Evolutionary conservation across 2,797 vertebrate species (phyloP).

Genomic region (Garrulus glandarius): DNA sequence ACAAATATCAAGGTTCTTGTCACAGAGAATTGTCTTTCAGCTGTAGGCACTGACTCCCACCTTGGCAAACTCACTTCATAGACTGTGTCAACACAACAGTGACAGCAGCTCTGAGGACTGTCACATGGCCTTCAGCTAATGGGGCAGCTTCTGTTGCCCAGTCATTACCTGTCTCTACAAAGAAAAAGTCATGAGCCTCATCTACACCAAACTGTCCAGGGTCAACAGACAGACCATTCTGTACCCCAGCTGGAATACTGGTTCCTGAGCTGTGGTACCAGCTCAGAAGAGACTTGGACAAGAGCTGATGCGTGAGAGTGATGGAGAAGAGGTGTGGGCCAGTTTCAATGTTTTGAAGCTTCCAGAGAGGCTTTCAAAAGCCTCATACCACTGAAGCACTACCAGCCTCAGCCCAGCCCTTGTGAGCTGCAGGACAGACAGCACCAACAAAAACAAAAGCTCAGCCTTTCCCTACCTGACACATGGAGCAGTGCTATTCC

Average conservation of each 20-base stretch:
- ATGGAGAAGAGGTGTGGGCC: not conserved
- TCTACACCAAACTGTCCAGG: not conserved
- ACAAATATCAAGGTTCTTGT: not conserved
- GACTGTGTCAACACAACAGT: not conserved
- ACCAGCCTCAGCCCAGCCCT: not conserved
- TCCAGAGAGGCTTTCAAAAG: not conserved
- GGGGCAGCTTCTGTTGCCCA: not conserved
- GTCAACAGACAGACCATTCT: not conserved
- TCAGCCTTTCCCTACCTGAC: constrained; percentile 7
- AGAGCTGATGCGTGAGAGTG: rapidly evolving
- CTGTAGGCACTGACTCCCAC: not conserved
- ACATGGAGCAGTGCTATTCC: not conserved
- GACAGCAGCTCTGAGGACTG: not conserved
- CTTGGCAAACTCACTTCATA: not conserved
- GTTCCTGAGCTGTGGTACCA: not conserved
- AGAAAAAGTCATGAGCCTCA: not conserved
- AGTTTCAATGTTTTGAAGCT: not conserved
- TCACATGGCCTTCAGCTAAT: not conserved
- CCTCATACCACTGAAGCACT: not conserved
- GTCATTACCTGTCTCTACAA: not conserved
- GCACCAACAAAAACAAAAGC: not conserved
- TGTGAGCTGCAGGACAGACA: not conserved
- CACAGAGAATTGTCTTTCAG: not conserved
- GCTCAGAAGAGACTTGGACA: not conserved
- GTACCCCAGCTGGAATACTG: not conserved